phyloP scores from a whole-genome alignment of 2,113 vertebrate genomes.

The Entelurus aequoreus region DNA sequence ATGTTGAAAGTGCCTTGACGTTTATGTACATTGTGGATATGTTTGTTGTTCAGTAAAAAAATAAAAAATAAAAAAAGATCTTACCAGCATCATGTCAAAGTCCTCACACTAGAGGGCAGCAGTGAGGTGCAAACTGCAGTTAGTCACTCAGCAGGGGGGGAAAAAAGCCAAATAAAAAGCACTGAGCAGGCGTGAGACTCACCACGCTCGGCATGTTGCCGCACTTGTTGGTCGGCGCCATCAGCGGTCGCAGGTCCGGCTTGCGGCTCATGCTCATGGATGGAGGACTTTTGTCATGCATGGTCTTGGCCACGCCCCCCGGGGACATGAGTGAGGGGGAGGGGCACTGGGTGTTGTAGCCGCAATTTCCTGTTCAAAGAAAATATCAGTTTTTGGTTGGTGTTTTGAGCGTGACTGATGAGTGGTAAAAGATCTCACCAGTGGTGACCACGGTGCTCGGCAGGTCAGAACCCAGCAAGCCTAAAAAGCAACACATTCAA shows the following conservation, averaged over 20 bases:
- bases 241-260: conserved; percentile 88
- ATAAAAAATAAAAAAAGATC: not conserved
- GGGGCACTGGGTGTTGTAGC: conserved; percentile 83
- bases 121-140: conserved; percentile 21
- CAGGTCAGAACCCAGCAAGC: conserved; percentile 88
- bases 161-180: not conserved
- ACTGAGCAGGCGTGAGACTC: conserved; percentile 44
- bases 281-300: conserved; percentile 86
- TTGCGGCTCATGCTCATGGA: conserved; percentile 86
- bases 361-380: conserved; percentile 75
- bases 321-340: conserved; percentile 88
- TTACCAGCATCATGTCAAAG: conserved; percentile 60
- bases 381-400: too few relatives aligned
- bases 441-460: conserved; percentile 82
- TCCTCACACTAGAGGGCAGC: conserved; percentile 61
- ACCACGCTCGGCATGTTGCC: conserved; percentile 85
- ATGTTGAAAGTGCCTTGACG: too few relatives aligned
- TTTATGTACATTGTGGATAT: too few relatives aligned
- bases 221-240: conserved; percentile 87
- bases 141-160: not conserved
- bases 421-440: conserved; percentile 69
- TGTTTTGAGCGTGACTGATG: not conserved
- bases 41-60: too few relatives aligned
- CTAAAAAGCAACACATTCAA: conserved; percentile 51
- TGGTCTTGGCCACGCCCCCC: conserved; percentile 82